phyloP scores from a whole-genome alignment of 2,797 vertebrate species.

The Labroides dimidiatus region DNA sequence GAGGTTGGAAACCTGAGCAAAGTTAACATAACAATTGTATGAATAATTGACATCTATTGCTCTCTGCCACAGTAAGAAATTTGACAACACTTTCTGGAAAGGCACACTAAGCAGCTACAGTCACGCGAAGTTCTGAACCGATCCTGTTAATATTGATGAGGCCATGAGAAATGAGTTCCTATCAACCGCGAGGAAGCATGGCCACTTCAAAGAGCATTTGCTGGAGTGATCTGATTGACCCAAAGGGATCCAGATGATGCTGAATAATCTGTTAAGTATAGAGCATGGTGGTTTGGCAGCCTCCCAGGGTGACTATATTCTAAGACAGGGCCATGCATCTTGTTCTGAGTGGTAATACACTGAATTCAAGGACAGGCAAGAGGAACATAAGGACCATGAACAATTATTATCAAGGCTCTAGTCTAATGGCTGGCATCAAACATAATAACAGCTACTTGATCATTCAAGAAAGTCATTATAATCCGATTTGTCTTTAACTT shows the following conservation, averaged over 20 bases:
- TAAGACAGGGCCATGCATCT: constrained; percentile 34
- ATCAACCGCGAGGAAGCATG: constrained; percentile 46
- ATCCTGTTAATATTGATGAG: constrained; percentile 55
- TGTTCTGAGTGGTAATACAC: constrained; percentile 27
- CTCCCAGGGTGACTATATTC: constrained; percentile 44
- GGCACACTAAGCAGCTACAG: constrained; percentile 37
- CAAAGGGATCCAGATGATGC: constrained; percentile 46
- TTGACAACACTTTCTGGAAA: constrained; percentile 40
- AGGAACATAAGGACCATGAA: constrained; percentile 3
- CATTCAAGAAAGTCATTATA: background rate
- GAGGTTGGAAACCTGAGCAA: constrained; percentile 19
- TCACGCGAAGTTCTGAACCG: constrained; percentile 51
- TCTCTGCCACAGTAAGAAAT: constrained; percentile 43
- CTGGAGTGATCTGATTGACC: constrained; percentile 56
- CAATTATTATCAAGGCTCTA: constrained; percentile 8
- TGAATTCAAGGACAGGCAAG: constrained; percentile 37
- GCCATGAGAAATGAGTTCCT: constrained; percentile 36
- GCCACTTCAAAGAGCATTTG: constrained; percentile 52
- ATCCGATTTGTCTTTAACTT: constrained; percentile 18
- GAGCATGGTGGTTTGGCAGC: constrained; percentile 61
- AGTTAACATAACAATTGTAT: constrained; percentile 56
- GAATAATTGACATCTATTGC: constrained; percentile 64
- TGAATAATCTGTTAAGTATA: constrained; percentile 68
- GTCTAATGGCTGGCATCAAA: constrained; percentile 13
- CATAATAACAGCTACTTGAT: constrained; percentile 6